Percentiles rank a stretch among this genome's conserved stretches.
Evolutionary conservation across 37 sponge, comb jelly and placozoan genomes (phyloP).

Genomic region (Halisarca cf. caerulea): DNA sequence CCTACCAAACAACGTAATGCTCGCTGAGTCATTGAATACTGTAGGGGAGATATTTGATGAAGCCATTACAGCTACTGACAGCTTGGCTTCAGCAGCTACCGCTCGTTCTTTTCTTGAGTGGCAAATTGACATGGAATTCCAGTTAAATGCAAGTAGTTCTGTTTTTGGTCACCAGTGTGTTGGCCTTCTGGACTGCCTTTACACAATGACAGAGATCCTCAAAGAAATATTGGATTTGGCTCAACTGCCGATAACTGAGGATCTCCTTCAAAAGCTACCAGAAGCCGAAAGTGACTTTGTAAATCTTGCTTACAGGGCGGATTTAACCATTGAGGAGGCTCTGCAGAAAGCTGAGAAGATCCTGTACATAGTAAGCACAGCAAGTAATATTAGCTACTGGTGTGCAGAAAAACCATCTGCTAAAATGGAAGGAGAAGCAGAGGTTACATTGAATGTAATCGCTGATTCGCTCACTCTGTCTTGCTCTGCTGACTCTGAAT

Average conservation of each 20-base stretch:
- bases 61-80: no score
- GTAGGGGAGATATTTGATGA: no score
- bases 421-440: background rate
- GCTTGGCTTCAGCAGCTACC: no score
- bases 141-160: background rate
- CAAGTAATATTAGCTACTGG: background rate
- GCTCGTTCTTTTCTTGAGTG: constrained; percentile 3
- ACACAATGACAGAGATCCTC: background rate
- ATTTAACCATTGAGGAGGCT: background rate
- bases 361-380: background rate
- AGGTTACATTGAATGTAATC: background rate
- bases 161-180: background rate
- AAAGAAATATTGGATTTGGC: background rate
- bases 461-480: background rate
- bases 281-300: background rate
- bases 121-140: background rate
- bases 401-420: background rate
- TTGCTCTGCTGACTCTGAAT: background rate
- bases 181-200: background rate
- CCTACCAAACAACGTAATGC: no score
- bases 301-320: background rate
- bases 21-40: no score
- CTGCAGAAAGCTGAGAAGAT: background rate
- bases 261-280: background rate
- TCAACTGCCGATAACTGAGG: background rate